These are phyloP conservation scores for Gymnoscelis rufifasciata DNA, from an alignment of 2,888 invertebrate species.

Conservation along the genomic window DNA sequence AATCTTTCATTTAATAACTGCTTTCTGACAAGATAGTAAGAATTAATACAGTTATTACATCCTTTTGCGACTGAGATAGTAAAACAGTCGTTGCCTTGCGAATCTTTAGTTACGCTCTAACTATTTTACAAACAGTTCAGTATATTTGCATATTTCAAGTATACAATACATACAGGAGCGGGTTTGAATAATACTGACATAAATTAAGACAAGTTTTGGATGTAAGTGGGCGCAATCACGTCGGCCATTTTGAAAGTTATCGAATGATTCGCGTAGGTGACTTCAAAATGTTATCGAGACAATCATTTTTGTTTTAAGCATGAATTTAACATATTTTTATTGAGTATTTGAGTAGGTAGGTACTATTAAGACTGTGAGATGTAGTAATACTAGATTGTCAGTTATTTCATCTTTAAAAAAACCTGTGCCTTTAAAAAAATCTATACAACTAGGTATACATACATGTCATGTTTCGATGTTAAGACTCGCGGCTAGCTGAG, in stretches of 20 bases:
- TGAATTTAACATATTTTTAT: neutral
- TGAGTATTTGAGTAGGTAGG: too few species aligned
- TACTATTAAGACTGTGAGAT: too few species aligned
- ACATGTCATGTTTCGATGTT: too few species aligned
- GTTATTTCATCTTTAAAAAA: too few species aligned
- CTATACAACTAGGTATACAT: too few species aligned
- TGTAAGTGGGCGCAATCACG: slow-evolving; percentile 59
- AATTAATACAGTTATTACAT: too few species aligned
- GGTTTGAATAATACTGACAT: slow-evolving; percentile 36
- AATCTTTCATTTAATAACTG: too few species aligned
- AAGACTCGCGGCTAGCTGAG: too few species aligned
- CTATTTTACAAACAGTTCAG: neutral
- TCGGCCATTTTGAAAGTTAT: slow-evolving; percentile 65
- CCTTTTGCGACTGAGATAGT: too few species aligned
- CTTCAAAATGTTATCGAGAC: slow-evolving; percentile 42
- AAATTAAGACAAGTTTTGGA: slow-evolving; percentile 41
- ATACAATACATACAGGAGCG: slow-evolving; percentile 25
- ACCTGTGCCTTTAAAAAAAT: too few species aligned
- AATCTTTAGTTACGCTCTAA: neutral
- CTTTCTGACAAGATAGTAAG: too few species aligned
- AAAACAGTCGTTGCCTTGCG: neutral
- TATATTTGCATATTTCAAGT: slow-evolving; percentile 20
- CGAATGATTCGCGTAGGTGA: slow-evolving; percentile 59
- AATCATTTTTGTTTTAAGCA: slow-evolving; percentile 3
- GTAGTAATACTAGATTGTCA: too few species aligned